Conservation (phyloP, 1,140 invertebrate genomes). For the Wiebesia pumilae region DNA sequence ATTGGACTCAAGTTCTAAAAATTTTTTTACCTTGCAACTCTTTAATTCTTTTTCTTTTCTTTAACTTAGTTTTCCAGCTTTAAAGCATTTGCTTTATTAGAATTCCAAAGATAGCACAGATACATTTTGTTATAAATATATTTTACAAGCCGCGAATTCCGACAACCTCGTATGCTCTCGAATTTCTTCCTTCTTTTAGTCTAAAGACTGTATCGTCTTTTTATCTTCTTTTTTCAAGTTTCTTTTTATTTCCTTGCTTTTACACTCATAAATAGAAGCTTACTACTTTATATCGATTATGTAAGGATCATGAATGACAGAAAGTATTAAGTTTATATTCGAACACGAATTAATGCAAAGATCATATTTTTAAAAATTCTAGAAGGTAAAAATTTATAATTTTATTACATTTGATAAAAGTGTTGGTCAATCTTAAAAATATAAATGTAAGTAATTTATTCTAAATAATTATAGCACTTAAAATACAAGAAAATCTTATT, state of each 20-base stretch:
- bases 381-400: no score
- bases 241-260: constrained; percentile 8
- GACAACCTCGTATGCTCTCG: constrained; percentile 51
- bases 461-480: no score
- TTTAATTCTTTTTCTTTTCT: constrained; percentile 43
- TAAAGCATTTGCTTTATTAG: constrained; percentile 64
- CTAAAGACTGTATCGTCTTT: not conserved
- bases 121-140: constrained; percentile 72
- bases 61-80: not conserved
- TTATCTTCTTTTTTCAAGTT: not conserved
- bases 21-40: constrained; percentile 1
- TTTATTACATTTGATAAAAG: no score
- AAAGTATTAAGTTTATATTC: not conserved
- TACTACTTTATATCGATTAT: constrained; percentile 5
- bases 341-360: not conserved
- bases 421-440: no score
- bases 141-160: constrained; percentile 67
- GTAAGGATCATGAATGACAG: not conserved
- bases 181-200: constrained; percentile 7
- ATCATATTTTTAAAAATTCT: not conserved
- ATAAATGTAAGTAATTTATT: no score
- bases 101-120: constrained; percentile 64
- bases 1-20: constrained; percentile 3
- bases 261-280: not conserved
- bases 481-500: no score